A percentile compares a stretch with the other conserved stretches of the same genome.
Conservation (phyloP, 2,888 invertebrate genomes). For the Acleris cristana region DNA sequence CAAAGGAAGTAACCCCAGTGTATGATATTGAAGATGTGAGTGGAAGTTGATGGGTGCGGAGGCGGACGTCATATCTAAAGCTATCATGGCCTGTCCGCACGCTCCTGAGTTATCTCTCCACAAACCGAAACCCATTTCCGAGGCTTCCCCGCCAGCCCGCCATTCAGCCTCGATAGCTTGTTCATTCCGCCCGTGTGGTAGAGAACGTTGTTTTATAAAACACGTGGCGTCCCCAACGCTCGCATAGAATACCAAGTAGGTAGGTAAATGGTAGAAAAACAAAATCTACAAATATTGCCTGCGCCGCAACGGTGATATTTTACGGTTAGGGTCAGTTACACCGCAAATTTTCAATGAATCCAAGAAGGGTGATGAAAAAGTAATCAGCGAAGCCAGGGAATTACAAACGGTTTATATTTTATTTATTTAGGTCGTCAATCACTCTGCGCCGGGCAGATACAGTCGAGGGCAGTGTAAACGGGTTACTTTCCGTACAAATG, state of each 20-base stretch:
- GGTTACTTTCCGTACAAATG: too few relatives aligned
- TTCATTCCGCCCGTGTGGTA: slow-evolving; percentile 32
- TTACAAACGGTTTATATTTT: slow-evolving; percentile 26
- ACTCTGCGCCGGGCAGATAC: slow-evolving; percentile 17
- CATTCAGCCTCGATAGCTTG: background rate
- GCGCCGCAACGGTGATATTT: slow-evolving; percentile 19
- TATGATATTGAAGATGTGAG: background rate
- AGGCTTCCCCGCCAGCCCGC: background rate
- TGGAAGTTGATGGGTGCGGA: background rate
- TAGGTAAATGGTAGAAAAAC: slow-evolving; percentile 45
- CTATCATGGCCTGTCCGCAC: background rate
- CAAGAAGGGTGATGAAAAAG: slow-evolving; percentile 20
- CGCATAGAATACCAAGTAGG: slow-evolving; percentile 57
- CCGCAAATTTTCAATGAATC: slow-evolving; percentile 32
- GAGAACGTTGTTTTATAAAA: slow-evolving; percentile 51
- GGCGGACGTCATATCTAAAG: background rate
- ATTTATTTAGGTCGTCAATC: slow-evolving; percentile 34
- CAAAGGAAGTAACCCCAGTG: too few relatives aligned
- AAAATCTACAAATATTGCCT: slow-evolving; percentile 47
- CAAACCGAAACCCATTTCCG: slow-evolving; percentile 17
- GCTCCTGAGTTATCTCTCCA: background rate
- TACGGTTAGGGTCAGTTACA: slow-evolving; percentile 29
- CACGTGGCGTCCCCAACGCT: slow-evolving; percentile 49
- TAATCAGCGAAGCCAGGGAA: slow-evolving; percentile 22
- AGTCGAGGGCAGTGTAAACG: too few relatives aligned